Percentiles rank a stretch among this genome's conserved stretches.
Evolutionary conservation across 2,888 invertebrate genomes (phyloP).

Genomic region (Diabrotica balteata): DNA sequence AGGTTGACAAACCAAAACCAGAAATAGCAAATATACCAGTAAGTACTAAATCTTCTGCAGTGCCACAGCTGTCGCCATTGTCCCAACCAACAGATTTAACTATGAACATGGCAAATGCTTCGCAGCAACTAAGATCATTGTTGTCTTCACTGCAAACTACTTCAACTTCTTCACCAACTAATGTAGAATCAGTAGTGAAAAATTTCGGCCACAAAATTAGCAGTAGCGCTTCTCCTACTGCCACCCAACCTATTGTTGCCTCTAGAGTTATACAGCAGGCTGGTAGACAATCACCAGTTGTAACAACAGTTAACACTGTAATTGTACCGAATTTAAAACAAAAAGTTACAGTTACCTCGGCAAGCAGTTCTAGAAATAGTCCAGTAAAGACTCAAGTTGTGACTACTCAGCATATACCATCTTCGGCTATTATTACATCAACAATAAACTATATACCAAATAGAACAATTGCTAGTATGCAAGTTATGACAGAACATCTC

Average conservation of each 20-base stretch:
- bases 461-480: conserved; percentile 45
- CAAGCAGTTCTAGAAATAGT: conserved; percentile 34
- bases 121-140: conserved; percentile 72
- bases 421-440: conserved; percentile 27
- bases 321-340: conserved; percentile 54
- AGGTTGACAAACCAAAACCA: conserved; percentile 9
- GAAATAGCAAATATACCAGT: conserved; percentile 23
- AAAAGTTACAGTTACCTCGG: conserved; percentile 42
- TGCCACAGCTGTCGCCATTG: conserved; percentile 74
- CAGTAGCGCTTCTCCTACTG: conserved; percentile 50
- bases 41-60: conserved; percentile 57
- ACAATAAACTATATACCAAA: conserved; percentile 45
- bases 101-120: conserved; percentile 75
- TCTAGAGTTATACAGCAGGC: conserved; percentile 52
- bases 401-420: conserved; percentile 19
- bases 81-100: conserved; percentile 77
- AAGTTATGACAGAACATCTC: conserved; percentile 53
- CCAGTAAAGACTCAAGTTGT: conserved; percentile 28
- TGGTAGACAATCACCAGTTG: conserved; percentile 43
- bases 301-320: conserved; percentile 48
- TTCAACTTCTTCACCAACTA: conserved; percentile 63
- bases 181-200: conserved; percentile 60
- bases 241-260: conserved; percentile 47
- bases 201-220: conserved; percentile 52
- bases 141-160: conserved; percentile 71